Base-by-base conservation (phyloP, 1,140 invertebrate genomes). In the Subanguina moxae region DNA sequence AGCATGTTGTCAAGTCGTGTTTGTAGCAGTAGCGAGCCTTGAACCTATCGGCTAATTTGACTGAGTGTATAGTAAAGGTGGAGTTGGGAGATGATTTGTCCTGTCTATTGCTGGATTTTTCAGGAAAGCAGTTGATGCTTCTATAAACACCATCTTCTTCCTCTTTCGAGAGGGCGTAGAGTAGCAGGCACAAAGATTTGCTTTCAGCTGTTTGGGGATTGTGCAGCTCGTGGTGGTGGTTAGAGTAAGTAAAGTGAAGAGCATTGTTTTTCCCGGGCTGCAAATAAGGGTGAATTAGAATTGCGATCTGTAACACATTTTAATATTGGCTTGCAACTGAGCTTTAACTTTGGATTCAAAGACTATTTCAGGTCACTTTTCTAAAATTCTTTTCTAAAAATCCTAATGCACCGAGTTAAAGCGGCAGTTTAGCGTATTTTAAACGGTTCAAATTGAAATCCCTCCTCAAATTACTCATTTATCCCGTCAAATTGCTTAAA, bases 1-100 rank as follows among this genome's bases (percentile, higher is more conserved):
- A 62, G 28, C 65, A 67, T 17, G 48, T 52, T 15, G 65, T 23
- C 13, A 67, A 30, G 27, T 67, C 65, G 46, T 43, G 62, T 19
- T 48, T 45, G 17, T 61, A 52, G 48, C 65, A 67, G 28, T 63
- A 62, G 23, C 65, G 5, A 0, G 57, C 56, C 17, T 62, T 38
- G 28, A 67, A 67, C 27, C 46, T 45, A 27, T 67, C 59, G 11
- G 59, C 27, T 9, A 57, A 57, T 38, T 67, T 52, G 15, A 67
- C 25, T 17, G 65, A 15, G 1, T 19, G 3, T 5, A 52, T 1
- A 5, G 15, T 15, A 21, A 52, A 8, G 48, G 3, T 52, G n/a
- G 3, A 52, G 17, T 52, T 52, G n/a, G 48, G 11, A 38, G 32
- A 38, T 38, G 32, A 38, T 38, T 38, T 38, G 3, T 38, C 3